Evolutionary conservation across 1,140 invertebrate genomes (phyloP).

Genomic region (Oedothorax gibbosus): DNA sequence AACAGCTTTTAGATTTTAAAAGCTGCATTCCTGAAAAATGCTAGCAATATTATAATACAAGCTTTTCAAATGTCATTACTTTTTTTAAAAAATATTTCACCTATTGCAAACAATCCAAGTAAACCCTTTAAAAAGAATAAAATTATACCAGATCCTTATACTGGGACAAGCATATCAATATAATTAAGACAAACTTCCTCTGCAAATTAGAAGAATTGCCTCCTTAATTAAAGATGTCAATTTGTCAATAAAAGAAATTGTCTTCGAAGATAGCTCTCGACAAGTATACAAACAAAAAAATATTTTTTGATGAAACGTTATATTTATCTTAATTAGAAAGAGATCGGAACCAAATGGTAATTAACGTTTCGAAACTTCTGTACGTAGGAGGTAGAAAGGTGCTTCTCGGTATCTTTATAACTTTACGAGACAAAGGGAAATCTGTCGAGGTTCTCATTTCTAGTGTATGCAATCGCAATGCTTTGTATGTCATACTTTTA

Average conservation of each 20-base stretch:
- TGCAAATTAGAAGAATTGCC: conserved; percentile 26
- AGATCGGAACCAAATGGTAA: conserved; percentile 11
- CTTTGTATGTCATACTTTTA: too few species aligned
- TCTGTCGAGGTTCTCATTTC: too few species aligned
- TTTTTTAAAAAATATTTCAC: too few species aligned
- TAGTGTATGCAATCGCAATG: too few species aligned
- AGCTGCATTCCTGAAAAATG: too few species aligned
- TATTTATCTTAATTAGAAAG: conserved; percentile 22
- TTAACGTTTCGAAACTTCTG: neutral
- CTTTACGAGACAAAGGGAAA: too few species aligned
- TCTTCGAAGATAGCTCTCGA: neutral
- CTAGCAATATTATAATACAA: too few species aligned
- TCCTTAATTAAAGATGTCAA: conserved; percentile 28
- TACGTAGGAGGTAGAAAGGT: neutral
- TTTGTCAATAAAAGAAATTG: neutral
- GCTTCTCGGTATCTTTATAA: neutral
- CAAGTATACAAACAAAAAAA: neutral
- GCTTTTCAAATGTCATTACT: too few species aligned
- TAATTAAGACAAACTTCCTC: conserved; percentile 36
- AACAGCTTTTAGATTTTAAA: too few species aligned
- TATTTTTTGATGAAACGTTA: neutral
- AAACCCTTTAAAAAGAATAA: too few species aligned
- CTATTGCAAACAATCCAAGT: too few species aligned
- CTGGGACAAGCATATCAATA: neutral
- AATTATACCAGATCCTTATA: neutral